Evolutionary conservation across 2,113 vertebrate species (phyloP).

Genomic region (Trematocara marginatum): DNA sequence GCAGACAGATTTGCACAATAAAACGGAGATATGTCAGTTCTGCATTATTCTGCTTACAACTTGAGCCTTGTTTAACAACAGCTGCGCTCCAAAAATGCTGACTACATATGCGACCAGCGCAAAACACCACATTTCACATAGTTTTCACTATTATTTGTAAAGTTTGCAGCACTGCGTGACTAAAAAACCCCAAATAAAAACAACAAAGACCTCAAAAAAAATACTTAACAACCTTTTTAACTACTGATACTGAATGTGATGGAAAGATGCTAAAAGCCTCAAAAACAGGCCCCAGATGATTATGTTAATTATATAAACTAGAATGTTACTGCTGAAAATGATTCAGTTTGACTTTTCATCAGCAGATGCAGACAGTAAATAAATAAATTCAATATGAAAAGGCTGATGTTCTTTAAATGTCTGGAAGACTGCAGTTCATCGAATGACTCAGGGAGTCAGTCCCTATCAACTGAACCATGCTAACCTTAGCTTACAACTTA

Average conservation of each 20-base stretch:
- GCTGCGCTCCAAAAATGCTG: not conserved
- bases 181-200: rapidly evolving
- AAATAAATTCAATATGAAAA: not conserved
- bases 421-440: not conserved
- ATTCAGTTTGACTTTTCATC: not conserved
- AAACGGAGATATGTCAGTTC: not conserved
- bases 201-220: not conserved
- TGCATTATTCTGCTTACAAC: not conserved
- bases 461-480: not conserved
- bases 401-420: not conserved
- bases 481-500: not conserved
- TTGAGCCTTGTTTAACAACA: not conserved
- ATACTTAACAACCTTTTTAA: not conserved
- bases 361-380: not conserved
- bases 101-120: not conserved
- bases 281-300: not conserved
- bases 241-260: not conserved
- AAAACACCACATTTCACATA: not conserved
- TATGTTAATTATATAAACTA: not conserved
- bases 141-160: not conserved
- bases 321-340: not conserved
- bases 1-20: not conserved
- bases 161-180: not conserved
- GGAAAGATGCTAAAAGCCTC: not conserved
- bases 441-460: not conserved